Conservation (phyloP, 1,140 invertebrate genomes). For the Metopolophium dirhodum region DNA sequence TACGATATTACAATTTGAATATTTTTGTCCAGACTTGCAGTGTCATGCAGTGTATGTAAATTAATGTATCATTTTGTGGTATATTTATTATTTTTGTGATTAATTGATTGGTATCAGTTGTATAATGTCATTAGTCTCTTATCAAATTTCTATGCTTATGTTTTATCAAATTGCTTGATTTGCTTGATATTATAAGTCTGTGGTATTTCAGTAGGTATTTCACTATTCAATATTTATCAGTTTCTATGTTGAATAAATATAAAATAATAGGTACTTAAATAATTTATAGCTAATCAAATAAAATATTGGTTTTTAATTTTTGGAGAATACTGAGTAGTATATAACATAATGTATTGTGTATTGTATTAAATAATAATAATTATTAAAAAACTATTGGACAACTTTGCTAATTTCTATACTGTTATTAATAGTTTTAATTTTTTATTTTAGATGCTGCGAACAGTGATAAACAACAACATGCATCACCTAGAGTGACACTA, state of each 20-base stretch:
- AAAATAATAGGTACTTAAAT: neutral
- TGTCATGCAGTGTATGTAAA: neutral
- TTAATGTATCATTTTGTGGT: neutral
- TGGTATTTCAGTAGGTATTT: neutral
- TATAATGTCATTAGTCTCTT: neutral
- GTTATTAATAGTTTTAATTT: neutral
- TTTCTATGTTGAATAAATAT: neutral
- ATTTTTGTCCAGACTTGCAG: neutral
- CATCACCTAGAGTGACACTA: slow-evolving; percentile 43
- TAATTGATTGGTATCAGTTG: neutral
- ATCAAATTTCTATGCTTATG: neutral
- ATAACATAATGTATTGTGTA: neutral
- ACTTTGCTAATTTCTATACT: neutral
- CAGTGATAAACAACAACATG: slow-evolving; percentile 46
- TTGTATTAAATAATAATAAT: neutral
- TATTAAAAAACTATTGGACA: neutral
- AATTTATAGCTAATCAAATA: neutral
- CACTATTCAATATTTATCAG: neutral
- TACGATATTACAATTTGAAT: neutral
- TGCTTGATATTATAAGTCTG: too few relatives aligned
- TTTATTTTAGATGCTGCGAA: slow-evolving; percentile 37
- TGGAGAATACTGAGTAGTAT: neutral
- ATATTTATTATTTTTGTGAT: neutral
- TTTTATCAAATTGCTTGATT: neutral
- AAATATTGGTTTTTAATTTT: neutral